Conservation (phyloP, 1,140 invertebrate species). For the Acyrthosiphon pisum region DNA sequence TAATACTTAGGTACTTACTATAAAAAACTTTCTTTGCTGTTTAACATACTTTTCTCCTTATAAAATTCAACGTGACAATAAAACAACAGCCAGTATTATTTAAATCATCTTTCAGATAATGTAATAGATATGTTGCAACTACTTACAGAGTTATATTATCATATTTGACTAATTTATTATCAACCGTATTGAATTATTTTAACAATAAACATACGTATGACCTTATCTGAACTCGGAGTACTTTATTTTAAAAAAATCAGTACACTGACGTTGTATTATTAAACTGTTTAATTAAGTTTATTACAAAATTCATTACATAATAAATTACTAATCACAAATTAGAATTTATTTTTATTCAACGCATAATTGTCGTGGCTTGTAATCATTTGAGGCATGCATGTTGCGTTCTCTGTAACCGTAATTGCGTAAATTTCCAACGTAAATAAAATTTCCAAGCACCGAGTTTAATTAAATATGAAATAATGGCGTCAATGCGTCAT, state of each 20-base stretch:
- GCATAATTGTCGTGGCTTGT: neutral
- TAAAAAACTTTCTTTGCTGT: neutral
- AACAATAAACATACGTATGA: neutral
- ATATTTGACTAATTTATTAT: neutral
- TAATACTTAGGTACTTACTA: neutral
- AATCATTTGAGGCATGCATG: neutral
- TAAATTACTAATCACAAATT: neutral
- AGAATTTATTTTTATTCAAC: neutral
- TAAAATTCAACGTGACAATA: neutral
- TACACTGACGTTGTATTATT: neutral
- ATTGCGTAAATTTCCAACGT: neutral
- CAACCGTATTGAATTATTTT: neutral
- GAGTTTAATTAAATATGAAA: slow-evolving; percentile 23
- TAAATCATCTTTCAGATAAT: neutral
- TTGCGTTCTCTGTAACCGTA: neutral
- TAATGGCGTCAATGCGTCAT: neutral
- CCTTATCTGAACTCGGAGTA: neutral
- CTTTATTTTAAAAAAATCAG: neutral
- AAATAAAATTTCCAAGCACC: neutral
- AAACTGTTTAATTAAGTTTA: neutral
- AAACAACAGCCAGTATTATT: neutral
- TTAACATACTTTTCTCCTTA: neutral
- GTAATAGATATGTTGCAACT: neutral
- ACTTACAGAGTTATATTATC: neutral
- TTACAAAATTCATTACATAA: neutral